phyloP scores from a whole-genome alignment of 92 coral and sea anemone genomes.

The Ricordea florida region DNA sequence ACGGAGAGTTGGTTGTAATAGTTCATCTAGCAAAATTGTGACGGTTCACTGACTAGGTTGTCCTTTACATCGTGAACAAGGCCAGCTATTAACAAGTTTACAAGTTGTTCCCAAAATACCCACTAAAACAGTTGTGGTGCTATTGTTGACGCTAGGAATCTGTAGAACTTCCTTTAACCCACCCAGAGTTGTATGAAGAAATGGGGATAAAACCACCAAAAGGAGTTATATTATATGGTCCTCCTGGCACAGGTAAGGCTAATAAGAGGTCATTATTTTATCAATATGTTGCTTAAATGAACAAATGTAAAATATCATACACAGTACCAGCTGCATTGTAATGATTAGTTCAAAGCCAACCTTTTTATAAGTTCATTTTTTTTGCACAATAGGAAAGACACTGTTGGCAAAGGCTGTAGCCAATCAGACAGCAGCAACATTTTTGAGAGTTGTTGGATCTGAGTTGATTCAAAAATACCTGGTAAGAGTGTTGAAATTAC shows the following conservation, averaged over 20 bases:
- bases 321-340: too few species aligned
- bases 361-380: neutral
- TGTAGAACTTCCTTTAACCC: conserved; percentile 94
- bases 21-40: too few species aligned
- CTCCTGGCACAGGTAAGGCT: conserved; percentile 94
- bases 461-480: conserved; percentile 98
- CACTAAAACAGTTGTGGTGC: too few species aligned
- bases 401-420: conserved; percentile 97
- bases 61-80: too few species aligned
- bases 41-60: too few species aligned
- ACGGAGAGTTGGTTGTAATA: too few species aligned
- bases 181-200: conserved; percentile 97
- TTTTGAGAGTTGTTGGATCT: conserved; percentile 96
- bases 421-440: conserved; percentile 98
- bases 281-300: too few species aligned
- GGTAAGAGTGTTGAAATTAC: conserved; percentile 52
- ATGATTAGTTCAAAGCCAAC: too few species aligned
- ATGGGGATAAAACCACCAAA: conserved; percentile 99
- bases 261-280: too few species aligned
- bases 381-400: conserved; percentile 87
- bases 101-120: too few species aligned
- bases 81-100: too few species aligned
- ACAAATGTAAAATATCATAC: too few species aligned
- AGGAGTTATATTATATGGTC: conserved; percentile 94
- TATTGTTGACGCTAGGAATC: conserved; percentile 77